Evolutionary conservation across 2,888 invertebrate genomes (phyloP), one percentile per base, ranked within the genome.

Genomic region (Platypus cylindrus): DNA sequence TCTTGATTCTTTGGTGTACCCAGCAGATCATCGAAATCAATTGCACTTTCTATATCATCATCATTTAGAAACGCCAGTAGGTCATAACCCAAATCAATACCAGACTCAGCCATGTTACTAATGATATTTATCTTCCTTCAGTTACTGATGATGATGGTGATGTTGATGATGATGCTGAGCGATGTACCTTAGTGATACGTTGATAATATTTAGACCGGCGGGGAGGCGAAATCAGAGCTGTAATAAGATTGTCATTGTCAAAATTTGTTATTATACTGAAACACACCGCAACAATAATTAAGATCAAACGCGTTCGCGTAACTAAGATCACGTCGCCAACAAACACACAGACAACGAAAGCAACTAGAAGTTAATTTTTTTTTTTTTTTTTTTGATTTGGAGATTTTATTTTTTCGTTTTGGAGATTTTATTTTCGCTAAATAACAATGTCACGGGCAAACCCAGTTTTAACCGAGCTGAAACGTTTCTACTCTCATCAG

Each of bases 11-110:
- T 67, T 34, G 64, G 61, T 26, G 63, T 64, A 35, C 64, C 60
- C 38, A 68, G 52, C 43, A 68, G 56, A 42, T 68, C 68, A 37
- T 67, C 64, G 26, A 68, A 63, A 53, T 63, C 62, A 38, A 61
- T 59, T 45, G 62, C 59, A 53, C 62, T 63, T 48, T 67, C 65
- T 39, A 64, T 56, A 46, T 66, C 65, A 47, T 65, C 65, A 47
- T 65, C 65, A 35, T 60, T 62, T 28, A 59, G 48, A 33, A 68
- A 63, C 40, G 71, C 67, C 40, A 66, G 62, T 45, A 75, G 63
- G 58, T 75, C 75, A 52, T 73, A 75, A 41, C 71, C 73, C 55
- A 75, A 63, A 58, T 75, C 75, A 45, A 75, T 71, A 17, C 75
- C 75, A 26, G 74, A 74, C 52, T 75, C 75, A 36, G 67, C 64